phyloP scores from a whole-genome alignment of 1,140 invertebrate species.

The Cotesia glomerata region DNA sequence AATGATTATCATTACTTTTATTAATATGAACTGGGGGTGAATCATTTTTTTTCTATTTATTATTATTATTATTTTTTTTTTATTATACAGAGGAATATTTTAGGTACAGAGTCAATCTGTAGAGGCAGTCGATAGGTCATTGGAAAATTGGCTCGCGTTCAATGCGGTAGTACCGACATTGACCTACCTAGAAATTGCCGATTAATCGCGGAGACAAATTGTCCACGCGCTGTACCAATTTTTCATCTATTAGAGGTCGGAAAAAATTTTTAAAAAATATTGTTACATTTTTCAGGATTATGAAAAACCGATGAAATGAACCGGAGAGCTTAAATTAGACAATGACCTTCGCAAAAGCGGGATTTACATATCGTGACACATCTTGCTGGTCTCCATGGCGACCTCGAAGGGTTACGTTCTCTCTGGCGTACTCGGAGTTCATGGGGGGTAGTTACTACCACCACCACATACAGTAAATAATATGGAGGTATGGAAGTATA shows the following conservation, averaged over 20 bases:
- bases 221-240: too few relatives aligned
- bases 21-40: too few relatives aligned
- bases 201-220: background rate
- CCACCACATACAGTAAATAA: too few relatives aligned
- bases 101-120: background rate
- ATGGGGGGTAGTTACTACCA: background rate
- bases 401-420: conserved; percentile 15
- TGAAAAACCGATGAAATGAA: background rate
- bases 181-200: background rate
- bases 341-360: background rate
- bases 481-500: too few relatives aligned
- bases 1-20: background rate
- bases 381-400: conserved; percentile 14
- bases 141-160: background rate
- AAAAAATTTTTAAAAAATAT: background rate
- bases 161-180: background rate
- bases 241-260: too few relatives aligned
- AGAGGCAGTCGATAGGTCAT: background rate
- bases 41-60: too few relatives aligned
- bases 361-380: conserved; percentile 20
- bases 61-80: too few relatives aligned
- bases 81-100: background rate
- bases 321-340: background rate
- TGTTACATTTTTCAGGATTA: background rate
- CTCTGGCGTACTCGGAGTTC: background rate